These are phyloP conservation scores for Motacilla tschutschensis DNA, from an alignment of 2,113 vertebrate species.

Conservation along the genomic window DNA sequence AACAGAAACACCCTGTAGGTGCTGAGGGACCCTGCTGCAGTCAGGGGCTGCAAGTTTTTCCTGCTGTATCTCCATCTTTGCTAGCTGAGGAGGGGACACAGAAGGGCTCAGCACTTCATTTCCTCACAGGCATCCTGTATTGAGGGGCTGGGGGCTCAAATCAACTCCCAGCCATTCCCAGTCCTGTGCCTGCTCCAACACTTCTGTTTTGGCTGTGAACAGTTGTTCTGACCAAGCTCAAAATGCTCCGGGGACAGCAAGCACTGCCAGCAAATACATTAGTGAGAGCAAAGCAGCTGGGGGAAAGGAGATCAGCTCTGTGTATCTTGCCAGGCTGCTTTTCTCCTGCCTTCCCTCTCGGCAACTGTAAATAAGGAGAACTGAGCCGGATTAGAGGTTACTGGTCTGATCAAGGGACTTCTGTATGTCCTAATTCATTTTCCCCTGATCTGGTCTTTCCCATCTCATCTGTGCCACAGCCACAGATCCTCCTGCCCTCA, in stretches of 20 bases:
- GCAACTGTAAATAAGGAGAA: conserved; percentile 47
- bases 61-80: background rate
- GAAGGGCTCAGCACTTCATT: background rate
- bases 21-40: background rate
- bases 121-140: fast-evolving
- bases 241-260: background rate
- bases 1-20: background rate
- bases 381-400: conserved; percentile 45
- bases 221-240: background rate
- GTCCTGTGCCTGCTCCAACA: background rate
- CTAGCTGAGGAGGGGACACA: background rate
- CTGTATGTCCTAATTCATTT: background rate
- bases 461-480: background rate
- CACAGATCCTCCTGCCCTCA: background rate
- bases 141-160: background rate
- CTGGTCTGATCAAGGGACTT: conserved; percentile 9
- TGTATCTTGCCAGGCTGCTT: conserved; percentile 56
- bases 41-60: background rate
- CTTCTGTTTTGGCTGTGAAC: conserved; percentile 34
- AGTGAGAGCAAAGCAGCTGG: conserved; percentile 33
- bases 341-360: conserved; percentile 14
- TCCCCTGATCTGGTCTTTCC: background rate
- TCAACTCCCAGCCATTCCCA: fast-evolving
- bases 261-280: conserved; percentile 56
- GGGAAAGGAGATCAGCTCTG: conserved; percentile 30